Evolutionary conservation across 2,888 invertebrate genomes (phyloP), one percentile per base, ranked within the genome.

Genomic region (Caenorhabditis wallacei): DNA sequence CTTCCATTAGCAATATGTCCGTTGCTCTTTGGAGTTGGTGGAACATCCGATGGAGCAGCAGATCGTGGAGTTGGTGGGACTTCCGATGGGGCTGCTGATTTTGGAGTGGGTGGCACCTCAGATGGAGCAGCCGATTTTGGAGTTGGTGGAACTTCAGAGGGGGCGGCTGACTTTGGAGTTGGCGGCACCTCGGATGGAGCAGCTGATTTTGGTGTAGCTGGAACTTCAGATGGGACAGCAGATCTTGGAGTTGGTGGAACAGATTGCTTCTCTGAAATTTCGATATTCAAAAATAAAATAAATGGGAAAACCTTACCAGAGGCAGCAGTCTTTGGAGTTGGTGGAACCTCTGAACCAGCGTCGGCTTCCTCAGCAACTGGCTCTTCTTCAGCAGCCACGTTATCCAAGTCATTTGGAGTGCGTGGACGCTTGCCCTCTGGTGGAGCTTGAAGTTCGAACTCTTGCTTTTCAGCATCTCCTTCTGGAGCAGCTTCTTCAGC

Each of bases 371-470:
- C 85, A 11, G 82, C 82, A 46, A 74, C 82, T 53, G 84, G 82
- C 64, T 85, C 84, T 18, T 88, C 87, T 1, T 88, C 86, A 10
- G 68, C 81, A 35, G 83, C 78, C 54, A 84, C 84, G 37, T 64
- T 84, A 74, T 91, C 91, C 66, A 91, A 79, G 40, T 91, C 89
- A 69, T 91, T 91, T 70, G 91, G 90, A 71, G 91, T 90, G 56
- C 91, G 86, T 61, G 90, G 89, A 11, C 91, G 86, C 64, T 90
- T 90, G 10, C 89, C 88, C 84, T 90, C 88, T 69, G 91, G 91
- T 37, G 90, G 90, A 35, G 89, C 89, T 66, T 90, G 89, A 46
- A 91, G 89, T 79, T 91, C 89, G 80, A 90, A 90, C 59, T 87
- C 80, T 61, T 87, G 84, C 51, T 88, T 85, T 53, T 85, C 84